Evolutionary conservation across 92 coral and sea anemone species (phyloP).

Genomic region (Palythoa caribaeorum): DNA sequence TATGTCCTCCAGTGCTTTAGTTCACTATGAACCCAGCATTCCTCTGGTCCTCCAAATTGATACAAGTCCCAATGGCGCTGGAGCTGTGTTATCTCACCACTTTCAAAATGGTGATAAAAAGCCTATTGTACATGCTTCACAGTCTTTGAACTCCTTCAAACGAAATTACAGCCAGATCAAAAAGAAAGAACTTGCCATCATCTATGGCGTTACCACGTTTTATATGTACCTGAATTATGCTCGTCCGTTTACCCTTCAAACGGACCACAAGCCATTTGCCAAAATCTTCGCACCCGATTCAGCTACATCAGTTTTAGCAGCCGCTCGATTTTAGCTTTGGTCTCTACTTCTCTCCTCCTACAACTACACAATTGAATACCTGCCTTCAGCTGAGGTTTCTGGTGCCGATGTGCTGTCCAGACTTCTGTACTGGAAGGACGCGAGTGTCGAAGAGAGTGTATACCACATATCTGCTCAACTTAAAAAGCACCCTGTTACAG

Average conservation of each 20-base stretch:
- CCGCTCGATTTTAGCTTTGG: slow-evolving; percentile 61
- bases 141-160: not conserved
- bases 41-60: not conserved
- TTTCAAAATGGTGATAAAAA: not conserved
- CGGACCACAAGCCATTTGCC: not conserved
- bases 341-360: slow-evolving; percentile 54
- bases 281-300: not conserved
- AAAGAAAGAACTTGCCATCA: not conserved
- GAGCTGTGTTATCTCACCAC: not conserved
- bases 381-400: not conserved
- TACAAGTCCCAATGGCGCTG: not conserved
- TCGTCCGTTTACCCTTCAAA: not conserved
- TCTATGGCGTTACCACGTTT: not conserved
- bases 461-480: slow-evolving; percentile 53
- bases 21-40: slow-evolving; percentile 25
- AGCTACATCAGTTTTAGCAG: slow-evolving; percentile 36
- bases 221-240: not conserved
- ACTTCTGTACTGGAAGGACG: not conserved
- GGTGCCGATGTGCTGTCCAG: too few species aligned
- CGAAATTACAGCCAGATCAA: not conserved
- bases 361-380: slow-evolving; percentile 62
- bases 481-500: slow-evolving; percentile 46
- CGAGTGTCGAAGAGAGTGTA: not conserved
- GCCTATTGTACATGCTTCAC: not conserved
- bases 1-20: slow-evolving; percentile 43